Percentiles rank a stretch among this genome's conserved stretches.
These are phyloP conservation scores for Lytechinus pictus DNA, from an alignment of 35 echinoderm and acorn worm species.

Conservation along the genomic window DNA sequence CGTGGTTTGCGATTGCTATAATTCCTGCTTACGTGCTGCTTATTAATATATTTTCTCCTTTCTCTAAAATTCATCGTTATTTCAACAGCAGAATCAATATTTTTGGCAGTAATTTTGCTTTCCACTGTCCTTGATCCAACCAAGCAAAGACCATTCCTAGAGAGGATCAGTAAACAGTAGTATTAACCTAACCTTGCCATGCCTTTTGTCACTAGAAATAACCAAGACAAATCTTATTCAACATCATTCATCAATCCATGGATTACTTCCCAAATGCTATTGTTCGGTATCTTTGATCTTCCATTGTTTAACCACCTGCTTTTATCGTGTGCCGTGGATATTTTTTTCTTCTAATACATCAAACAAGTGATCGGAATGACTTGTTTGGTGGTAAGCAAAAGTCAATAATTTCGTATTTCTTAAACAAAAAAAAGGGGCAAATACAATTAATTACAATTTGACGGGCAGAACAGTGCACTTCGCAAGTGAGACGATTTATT, in stretches of 20 bases:
- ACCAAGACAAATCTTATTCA: neutral
- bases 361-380: neutral
- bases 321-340: neutral
- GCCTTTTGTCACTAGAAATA: neutral
- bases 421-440: neutral
- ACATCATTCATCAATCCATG: constrained; percentile 18
- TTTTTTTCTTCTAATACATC: neutral
- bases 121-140: neutral
- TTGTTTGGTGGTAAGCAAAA: neutral
- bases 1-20: neutral
- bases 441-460: neutral
- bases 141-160: neutral
- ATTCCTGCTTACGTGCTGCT: neutral
- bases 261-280: constrained; percentile 6
- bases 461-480: neutral
- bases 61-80: neutral
- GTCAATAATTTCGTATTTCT: neutral
- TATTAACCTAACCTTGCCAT: neutral
- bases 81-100: neutral
- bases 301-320: neutral
- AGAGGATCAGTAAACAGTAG: neutral
- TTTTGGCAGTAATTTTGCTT: neutral
- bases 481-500: neutral
- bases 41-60: neutral
- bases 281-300: neutral